A percentile compares a stretch with the other conserved stretches of the same genome.
Evolutionary conservation across 2,797 vertebrate genomes (phyloP).

Genomic region (Pantherophis alleghaniensis): DNA sequence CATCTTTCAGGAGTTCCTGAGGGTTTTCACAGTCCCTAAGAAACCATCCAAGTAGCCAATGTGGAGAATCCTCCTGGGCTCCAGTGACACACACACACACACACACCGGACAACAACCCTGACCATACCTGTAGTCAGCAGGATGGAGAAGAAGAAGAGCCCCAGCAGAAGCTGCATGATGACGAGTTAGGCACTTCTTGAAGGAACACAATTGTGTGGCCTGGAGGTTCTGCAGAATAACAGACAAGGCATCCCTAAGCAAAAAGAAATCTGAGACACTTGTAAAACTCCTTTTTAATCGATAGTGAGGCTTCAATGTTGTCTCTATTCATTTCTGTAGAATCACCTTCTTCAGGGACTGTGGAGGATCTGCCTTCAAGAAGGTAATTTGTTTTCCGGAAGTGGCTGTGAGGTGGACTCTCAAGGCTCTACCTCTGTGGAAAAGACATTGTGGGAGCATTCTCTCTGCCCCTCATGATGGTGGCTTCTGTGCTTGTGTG

Average conservation of each 20-base stretch:
- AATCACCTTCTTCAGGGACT: not conserved
- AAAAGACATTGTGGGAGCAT: too few relatives aligned
- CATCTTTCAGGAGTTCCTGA: not conserved
- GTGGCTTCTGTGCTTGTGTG: too few relatives aligned
- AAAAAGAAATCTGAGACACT: not conserved
- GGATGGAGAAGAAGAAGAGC: not conserved
- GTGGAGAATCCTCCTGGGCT: too few relatives aligned
- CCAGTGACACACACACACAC: too few relatives aligned
- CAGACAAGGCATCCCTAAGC: not conserved
- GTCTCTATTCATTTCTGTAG: not conserved
- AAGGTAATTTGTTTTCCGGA: too few relatives aligned
- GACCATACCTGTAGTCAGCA: not conserved
- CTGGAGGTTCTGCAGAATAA: not conserved
- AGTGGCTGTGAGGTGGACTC: too few relatives aligned
- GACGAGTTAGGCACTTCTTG: not conserved
- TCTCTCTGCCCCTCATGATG: too few relatives aligned
- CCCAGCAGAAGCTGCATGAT: not conserved
- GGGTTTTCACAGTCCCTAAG: not conserved
- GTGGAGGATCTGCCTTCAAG: too few relatives aligned
- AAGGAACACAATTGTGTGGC: not conserved
- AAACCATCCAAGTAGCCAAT: not conserved
- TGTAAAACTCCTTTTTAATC: not conserved
- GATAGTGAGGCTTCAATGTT: not conserved
- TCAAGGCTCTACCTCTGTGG: too few relatives aligned
- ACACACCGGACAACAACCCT: not conserved